Evolutionary conservation across 2,888 invertebrate species (phyloP).

Genomic region (Drosophila ezoana): DNA sequence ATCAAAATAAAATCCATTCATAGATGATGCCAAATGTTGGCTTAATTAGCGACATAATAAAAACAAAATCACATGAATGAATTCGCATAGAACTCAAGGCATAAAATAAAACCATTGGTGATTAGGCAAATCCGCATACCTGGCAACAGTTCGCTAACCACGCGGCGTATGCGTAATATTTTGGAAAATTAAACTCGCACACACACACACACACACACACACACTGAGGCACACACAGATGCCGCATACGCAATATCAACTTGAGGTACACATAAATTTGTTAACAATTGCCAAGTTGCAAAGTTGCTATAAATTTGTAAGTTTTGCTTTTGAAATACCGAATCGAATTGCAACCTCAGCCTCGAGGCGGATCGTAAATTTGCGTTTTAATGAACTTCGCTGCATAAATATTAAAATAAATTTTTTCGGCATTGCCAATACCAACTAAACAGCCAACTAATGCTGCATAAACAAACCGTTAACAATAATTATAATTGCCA

Average conservation of each 20-base stretch:
- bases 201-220: conserved; percentile 20
- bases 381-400: conserved; percentile 74
- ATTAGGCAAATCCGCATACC: conserved; percentile 37
- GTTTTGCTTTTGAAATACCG: conserved; percentile 66
- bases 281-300: conserved; percentile 72
- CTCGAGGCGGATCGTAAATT: conserved; percentile 65
- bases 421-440: conserved; percentile 71
- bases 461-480: conserved; percentile 73
- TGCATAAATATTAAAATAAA: conserved; percentile 80
- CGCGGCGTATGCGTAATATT: conserved; percentile 69
- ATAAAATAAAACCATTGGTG: conserved; percentile 26
- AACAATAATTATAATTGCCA: conserved; percentile 80
- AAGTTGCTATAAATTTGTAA: conserved; percentile 70
- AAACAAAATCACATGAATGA: conserved; percentile 41
- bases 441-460: conserved; percentile 73
- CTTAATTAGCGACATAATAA: conserved; percentile 58
- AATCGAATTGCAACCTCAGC: conserved; percentile 73
- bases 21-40: conserved; percentile 13
- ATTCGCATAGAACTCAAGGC: conserved; percentile 7
- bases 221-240: conserved; percentile 43
- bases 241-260: conserved; percentile 74
- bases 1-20: conserved; percentile 41
- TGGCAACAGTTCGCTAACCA: conserved; percentile 24
- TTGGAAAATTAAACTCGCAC: conserved; percentile 11
- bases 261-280: conserved; percentile 57